Base-by-base conservation (phyloP, 2,113 vertebrate genomes). In the Paedocypris sp. region DNA sequence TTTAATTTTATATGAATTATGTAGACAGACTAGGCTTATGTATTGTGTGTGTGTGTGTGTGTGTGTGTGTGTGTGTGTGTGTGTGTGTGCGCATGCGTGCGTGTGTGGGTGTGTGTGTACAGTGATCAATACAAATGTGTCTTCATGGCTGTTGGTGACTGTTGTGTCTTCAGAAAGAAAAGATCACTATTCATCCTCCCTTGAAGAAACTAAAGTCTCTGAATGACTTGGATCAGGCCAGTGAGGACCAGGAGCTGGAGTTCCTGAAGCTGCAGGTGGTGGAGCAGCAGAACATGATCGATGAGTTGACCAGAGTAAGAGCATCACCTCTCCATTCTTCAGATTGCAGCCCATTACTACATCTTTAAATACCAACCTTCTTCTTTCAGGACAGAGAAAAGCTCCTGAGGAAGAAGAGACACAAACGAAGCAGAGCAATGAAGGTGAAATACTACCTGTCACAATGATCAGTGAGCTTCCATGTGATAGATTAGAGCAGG, bases 191-290 rank as follows among this genome's bases (percentile, higher is more conserved):
- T 11, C 92, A 98, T 64, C 87, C 91, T 57, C 93, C 94, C 6
- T 61, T 98, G 70, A 99, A 97, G 79, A 99, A 98, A 68, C 85
- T 91, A 48, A 93, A 91, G 80, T 99, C 95, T 72, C 83, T 99
- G 46, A 99, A 99, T 75, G 94, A 99, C 71, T 80, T 99, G 68
- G 95, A 99, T 75, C 94, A 97, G 80, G 94, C 91, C 26, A 92
- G 91, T 1, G 94, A 99, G 70, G 93, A 99, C 54, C 95, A 98
- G 79, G 95, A 99, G 80, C 89, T 92, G 4, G 93, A 94, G 57
- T 99, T 99, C 77, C 86, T 99, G 60, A 97, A 97, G 68, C 89
- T 99, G 73, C 95, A 99, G 70, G 95, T 99, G 72, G 85, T 99
- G 63, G 95, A 99, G 64, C 95, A 99, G n/a, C 95, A 99, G 77